phyloP scores from a whole-genome alignment of 2,888 invertebrate species.

The Yponomeuta sedellus region DNA sequence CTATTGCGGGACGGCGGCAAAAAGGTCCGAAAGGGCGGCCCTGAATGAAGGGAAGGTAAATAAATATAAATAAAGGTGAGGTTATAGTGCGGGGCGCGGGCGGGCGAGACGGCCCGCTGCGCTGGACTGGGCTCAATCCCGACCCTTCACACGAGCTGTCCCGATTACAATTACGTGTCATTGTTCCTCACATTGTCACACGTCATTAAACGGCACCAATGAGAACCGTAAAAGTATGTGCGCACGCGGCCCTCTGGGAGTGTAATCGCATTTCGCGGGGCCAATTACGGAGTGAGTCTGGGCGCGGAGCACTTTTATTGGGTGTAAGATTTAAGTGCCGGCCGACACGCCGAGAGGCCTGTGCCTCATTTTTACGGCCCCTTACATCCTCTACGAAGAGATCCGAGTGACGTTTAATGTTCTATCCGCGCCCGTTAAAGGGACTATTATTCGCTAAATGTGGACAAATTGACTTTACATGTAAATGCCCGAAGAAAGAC shows the following conservation, averaged over 20 bases:
- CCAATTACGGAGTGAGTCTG: slow-evolving; percentile 63
- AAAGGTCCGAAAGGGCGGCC: slow-evolving; percentile 74
- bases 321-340: slow-evolving; percentile 74
- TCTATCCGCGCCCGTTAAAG: slow-evolving; percentile 2
- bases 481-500: neutral
- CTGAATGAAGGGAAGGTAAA: slow-evolving; percentile 77
- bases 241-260: slow-evolving; percentile 32
- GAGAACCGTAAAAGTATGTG: slow-evolving; percentile 66
- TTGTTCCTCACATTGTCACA: slow-evolving; percentile 61
- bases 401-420: neutral
- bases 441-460: slow-evolving; percentile 6
- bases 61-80: slow-evolving; percentile 75
- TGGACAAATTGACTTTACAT: slow-evolving; percentile 2
- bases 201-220: slow-evolving; percentile 70
- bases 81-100: slow-evolving; percentile 29
- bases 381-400: slow-evolving; percentile 37
- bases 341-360: slow-evolving; percentile 59
- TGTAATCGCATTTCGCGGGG: slow-evolving; percentile 55
- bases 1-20: slow-evolving; percentile 59
- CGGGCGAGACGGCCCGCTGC: slow-evolving; percentile 14
- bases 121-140: slow-evolving; percentile 23
- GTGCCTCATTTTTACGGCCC: slow-evolving; percentile 64
- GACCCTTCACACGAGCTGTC: slow-evolving; percentile 8
- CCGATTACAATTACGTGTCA: slow-evolving; percentile 53
- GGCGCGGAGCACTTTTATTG: slow-evolving; percentile 68